Conservation (phyloP, 2,797 vertebrate species). For the Hypotaenidia okinawae region DNA sequence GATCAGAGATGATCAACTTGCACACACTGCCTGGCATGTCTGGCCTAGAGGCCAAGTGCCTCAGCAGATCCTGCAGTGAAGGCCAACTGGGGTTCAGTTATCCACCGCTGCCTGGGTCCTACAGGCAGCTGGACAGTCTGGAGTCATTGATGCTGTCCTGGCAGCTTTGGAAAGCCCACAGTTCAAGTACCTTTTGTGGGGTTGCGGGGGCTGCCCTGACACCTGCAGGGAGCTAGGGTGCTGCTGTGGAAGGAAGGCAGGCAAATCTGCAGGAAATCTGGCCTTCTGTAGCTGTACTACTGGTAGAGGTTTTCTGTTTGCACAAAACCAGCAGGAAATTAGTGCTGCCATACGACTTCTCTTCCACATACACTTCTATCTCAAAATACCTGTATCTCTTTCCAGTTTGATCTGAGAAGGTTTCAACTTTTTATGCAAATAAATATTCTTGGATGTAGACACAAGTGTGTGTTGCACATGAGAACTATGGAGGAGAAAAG, state of each 20-base stretch:
- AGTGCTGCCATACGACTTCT: not conserved
- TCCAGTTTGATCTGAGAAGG: not conserved
- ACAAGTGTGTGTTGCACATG: rapidly evolving
- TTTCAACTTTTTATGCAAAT: not conserved
- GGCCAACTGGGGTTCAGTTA: not conserved
- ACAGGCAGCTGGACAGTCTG: not conserved
- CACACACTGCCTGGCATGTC: not conserved
- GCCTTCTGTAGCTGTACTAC: not conserved
- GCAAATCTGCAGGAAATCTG: not conserved
- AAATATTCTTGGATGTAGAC: rapidly evolving
- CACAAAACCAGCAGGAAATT: not conserved
- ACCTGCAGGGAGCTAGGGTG: not conserved
- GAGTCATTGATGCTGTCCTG: not conserved
- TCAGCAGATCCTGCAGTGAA: not conserved
- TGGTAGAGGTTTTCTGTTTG: not conserved
- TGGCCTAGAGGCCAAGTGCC: too few species aligned
- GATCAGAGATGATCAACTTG: not conserved
- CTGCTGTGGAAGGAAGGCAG: not conserved
- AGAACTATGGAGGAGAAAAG: not conserved
- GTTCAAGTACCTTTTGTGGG: not conserved
- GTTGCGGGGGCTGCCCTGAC: not conserved
- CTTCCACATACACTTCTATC: not conserved
- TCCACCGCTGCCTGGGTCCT: not conserved
- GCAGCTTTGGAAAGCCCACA: not conserved
- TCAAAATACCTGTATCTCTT: not conserved